Base-by-base conservation (phyloP, 53 echinoderm and acorn worm species). In the Actinopyga echinites region DNA sequence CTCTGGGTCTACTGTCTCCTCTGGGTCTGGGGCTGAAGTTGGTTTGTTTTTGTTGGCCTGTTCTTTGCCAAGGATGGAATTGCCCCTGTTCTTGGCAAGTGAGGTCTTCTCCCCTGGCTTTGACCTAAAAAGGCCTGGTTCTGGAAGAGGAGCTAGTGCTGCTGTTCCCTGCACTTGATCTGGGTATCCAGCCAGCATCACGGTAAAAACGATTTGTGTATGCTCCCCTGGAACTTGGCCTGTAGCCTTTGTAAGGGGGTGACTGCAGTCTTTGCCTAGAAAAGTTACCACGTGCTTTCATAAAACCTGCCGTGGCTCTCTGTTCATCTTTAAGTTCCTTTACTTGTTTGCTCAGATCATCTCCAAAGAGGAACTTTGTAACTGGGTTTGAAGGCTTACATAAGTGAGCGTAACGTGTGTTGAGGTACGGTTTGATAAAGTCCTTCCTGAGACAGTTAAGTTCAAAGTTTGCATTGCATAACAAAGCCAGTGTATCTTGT, bases 311-410 rank as follows among this genome's bases (percentile, higher is more conserved):
- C 26, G 75, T 86, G 31, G 86, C 86, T 38, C 82, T 80, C 28
- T 57, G 56, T 40, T 85, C 79, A 10, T 89, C 89, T 22, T 85
- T 42, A 0, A 89, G 38, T 3, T 85, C 81, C 32, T 85, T 85
- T 11, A 89, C 81, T 30, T 79, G 68, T 55, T 85, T 85, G 2
- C 73, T 57, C 30, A 89, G 67, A 24, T 89, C 85, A 65, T 88
- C 78, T 0, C 67, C 89, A 75, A 88, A 88, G 0, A 85, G 80
- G 20, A 74, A 60, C 31, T 43, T 20, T 2, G 75, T 84, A 32
- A 52, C 65, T 13, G 26, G 29, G 24, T 35, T 64, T 5, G 75
- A 62, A 38, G 89, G 89, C 65, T 85, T 89, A 40, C 89, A 81
- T 21, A 89, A 56, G 60, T 86, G 86, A 43, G 44, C 13, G 24